A percentile compares a stretch with the other conserved stretches of the same genome.
Conservation (phyloP, 1,140 invertebrate species). For the Streblospio benedicti region DNA sequence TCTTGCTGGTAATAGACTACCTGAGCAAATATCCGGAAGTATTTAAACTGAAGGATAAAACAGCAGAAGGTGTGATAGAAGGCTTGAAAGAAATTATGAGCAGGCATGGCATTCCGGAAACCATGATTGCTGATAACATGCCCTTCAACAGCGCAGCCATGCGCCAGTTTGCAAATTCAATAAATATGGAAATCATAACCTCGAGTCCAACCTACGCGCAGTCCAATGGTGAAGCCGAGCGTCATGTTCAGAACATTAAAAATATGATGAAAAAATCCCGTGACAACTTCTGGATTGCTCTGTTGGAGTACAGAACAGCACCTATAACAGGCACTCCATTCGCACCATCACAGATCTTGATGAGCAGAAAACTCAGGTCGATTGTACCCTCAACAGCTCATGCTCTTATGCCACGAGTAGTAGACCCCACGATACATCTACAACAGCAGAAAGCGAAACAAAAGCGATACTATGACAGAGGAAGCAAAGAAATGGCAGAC, state of each 20-base stretch:
- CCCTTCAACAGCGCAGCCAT: slow-evolving; percentile 16
- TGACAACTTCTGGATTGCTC: neutral
- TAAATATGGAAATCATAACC: neutral
- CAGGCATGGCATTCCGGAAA: slow-evolving; percentile 24
- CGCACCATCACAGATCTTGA: slow-evolving; percentile 1
- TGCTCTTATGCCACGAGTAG: too few relatives aligned
- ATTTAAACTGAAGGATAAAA: slow-evolving; percentile 12
- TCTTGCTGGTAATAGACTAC: slow-evolving; percentile 25
- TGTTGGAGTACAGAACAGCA: slow-evolving; percentile 1
- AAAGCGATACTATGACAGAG: slow-evolving; percentile 1
- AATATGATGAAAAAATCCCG: neutral
- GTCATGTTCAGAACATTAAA: slow-evolving; percentile 1
- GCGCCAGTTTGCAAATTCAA: slow-evolving; percentile 6
- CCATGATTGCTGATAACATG: slow-evolving; percentile 24
- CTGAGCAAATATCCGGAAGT: slow-evolving; percentile 27
- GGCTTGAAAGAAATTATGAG: slow-evolving; percentile 19
- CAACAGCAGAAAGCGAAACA: neutral
- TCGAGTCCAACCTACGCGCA: slow-evolving; percentile 8
- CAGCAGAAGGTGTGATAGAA: slow-evolving; percentile 11
- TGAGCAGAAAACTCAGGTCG: neutral
- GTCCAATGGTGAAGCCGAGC: slow-evolving; percentile 5
- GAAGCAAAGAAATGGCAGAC: too few relatives aligned
- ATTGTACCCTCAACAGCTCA: too few relatives aligned
- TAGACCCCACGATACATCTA: too few relatives aligned
- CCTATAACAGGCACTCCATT: neutral